phyloP scores from a whole-genome alignment of 2,113 vertebrate genomes.

The Rattus rattus region DNA sequence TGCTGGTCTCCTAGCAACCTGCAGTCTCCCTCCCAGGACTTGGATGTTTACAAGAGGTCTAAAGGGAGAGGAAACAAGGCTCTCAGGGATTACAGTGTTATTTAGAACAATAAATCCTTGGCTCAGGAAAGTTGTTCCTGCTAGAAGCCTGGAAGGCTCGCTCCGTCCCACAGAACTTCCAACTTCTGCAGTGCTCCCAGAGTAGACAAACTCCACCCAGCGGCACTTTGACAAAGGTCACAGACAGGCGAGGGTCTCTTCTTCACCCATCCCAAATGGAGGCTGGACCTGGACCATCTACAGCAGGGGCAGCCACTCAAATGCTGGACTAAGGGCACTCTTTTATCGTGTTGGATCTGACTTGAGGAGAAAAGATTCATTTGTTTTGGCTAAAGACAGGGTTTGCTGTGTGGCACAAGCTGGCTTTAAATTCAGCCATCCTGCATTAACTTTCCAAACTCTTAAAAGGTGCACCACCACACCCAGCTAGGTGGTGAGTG shows the following conservation, averaged over 20 bases:
- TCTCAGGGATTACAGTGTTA: background rate
- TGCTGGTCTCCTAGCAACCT: conserved; percentile 81
- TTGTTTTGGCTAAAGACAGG: background rate
- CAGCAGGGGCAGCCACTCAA: background rate
- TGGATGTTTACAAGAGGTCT: conserved; percentile 70
- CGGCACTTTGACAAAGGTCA: background rate
- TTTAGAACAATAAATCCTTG: conserved; percentile 55
- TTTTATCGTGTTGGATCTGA: background rate
- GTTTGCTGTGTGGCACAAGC: background rate
- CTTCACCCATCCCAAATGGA: no score
- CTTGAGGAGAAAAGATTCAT: background rate
- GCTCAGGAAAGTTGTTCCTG: background rate
- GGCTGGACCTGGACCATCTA: background rate
- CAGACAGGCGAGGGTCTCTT: background rate
- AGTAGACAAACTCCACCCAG: background rate
- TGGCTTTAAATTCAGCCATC: background rate
- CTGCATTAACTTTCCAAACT: background rate
- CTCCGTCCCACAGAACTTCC: background rate
- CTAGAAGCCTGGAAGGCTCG: background rate
- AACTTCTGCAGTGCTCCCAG: background rate
- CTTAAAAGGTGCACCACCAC: fast-evolving
- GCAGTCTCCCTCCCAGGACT: conserved; percentile 71
- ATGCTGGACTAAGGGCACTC: fast-evolving
- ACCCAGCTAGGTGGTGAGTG: background rate
- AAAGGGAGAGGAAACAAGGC: conserved; percentile 43